Evolutionary conservation across 2,888 invertebrate genomes (phyloP).

Genomic region (Fragum fragum): DNA sequence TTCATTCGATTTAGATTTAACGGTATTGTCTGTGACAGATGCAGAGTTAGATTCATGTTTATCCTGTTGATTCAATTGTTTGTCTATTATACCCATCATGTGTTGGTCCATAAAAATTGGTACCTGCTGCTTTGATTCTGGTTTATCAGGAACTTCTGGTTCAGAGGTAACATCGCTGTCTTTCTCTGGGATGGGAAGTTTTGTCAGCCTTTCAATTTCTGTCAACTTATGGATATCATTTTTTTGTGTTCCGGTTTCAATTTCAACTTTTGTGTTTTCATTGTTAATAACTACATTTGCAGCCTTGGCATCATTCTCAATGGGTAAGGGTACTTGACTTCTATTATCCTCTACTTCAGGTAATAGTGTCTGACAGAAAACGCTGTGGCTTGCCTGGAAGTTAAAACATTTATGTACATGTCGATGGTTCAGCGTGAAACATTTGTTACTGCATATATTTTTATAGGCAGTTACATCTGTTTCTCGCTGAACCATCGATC

Average conservation of each 20-base stretch:
- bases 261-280: not conserved
- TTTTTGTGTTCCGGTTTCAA: not conserved
- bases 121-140: not conserved
- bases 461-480: no score
- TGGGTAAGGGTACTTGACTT: not conserved
- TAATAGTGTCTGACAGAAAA: not conserved
- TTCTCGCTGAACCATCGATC: no score
- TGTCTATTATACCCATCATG: not conserved
- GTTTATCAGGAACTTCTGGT: not conserved
- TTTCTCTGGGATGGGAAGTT: not conserved
- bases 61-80: no score
- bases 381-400: not conserved
- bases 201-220: not conserved
- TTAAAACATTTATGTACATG: no score
- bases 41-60: no score
- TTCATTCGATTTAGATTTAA: not conserved
- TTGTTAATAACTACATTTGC: not conserved
- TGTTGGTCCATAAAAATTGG: slow-evolving; percentile 10
- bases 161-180: not conserved
- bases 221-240: not conserved
- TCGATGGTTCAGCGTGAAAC: no score
- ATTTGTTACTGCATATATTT: no score
- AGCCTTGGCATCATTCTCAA: not conserved
- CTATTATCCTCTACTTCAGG: slow-evolving; percentile 2
- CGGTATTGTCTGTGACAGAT: not conserved